phyloP scores from a whole-genome alignment of 2,797 vertebrate genomes.

The Phoebastria nigripes region DNA sequence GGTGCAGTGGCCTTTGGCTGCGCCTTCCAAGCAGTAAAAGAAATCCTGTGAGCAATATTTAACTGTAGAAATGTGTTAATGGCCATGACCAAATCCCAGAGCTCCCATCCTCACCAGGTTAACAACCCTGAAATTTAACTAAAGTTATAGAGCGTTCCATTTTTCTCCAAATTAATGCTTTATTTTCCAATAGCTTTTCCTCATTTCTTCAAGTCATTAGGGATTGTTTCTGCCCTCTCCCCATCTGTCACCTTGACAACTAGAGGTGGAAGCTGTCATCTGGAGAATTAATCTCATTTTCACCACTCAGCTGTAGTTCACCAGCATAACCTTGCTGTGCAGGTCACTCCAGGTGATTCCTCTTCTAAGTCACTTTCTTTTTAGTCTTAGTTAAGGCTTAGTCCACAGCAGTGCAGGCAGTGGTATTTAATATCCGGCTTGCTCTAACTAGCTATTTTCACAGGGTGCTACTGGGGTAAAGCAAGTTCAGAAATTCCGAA shows the following conservation, averaged over 20 bases:
- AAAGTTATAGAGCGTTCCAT: neutral
- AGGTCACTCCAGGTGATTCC: neutral
- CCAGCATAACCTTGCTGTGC: neutral
- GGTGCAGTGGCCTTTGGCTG: neutral
- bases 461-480: neutral
- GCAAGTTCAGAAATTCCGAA: neutral
- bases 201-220: neutral
- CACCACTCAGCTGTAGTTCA: neutral
- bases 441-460: neutral
- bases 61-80: neutral
- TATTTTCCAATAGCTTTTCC: neutral
- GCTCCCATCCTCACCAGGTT: neutral
- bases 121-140: neutral
- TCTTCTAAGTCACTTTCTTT: neutral
- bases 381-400: neutral
- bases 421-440: neutral
- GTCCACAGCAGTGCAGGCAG: neutral
- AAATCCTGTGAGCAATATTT: neutral
- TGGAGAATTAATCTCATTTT: neutral
- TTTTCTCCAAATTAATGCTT: neutral
- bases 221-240: neutral
- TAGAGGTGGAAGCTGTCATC: neutral
- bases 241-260: neutral
- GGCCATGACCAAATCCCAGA: neutral
- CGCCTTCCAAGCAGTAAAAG: neutral